Base-by-base conservation (phyloP, 2,888 invertebrate genomes). In the Stenolophus ochropezus region DNA sequence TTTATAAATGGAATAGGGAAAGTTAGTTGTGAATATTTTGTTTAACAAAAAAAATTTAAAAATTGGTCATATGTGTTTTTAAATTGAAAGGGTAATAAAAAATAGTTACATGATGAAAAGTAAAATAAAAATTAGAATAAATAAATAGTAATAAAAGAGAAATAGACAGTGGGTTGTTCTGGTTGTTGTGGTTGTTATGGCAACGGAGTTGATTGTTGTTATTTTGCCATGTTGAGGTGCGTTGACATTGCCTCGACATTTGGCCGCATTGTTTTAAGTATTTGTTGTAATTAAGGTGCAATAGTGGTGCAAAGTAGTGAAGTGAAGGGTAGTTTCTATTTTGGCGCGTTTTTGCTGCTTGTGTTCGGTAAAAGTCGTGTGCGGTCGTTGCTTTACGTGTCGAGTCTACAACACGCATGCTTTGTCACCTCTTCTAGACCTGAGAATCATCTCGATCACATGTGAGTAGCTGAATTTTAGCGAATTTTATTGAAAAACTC, bases 361-460 rank as follows among this genome's bases (percentile, higher is more conserved):
- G 8, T 8, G n/a, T 23, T 82, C 21, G 76, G 71, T 61, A 65
- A 18, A 71, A 53, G 71, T 73, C 76, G 75, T 58, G 79, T 33
- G 49, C 56, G 33, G 75, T 79, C 78, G 78, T 75, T 65, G 74
- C 74, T 78, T 83, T 83, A 81, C 83, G 83, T 83, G 81, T 80
- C 79, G 77, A 75, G 76, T 76, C n/a, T 18, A 25, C 42, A 90
- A 90, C 91, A 92, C 94, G 94, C 94, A 93, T 92, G 94, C 93
- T 92, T 92, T 91, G 90, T 90, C 90, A 91, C 91, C 91, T 93
- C 94, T 94, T 94, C 94, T 94, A 94, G 94, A 94, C 93, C 93
- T 93, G 94, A 94, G 94, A 93, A 94, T 94, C 95, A 94, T 94
- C 94, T 93, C 92, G 94, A 94, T 94, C 95, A 95, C 95, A 95